A percentile compares a stretch with the other conserved stretches of the same genome.
phyloP scores from a whole-genome alignment of 2,797 vertebrate genomes.

The Sandelia bainsii region DNA sequence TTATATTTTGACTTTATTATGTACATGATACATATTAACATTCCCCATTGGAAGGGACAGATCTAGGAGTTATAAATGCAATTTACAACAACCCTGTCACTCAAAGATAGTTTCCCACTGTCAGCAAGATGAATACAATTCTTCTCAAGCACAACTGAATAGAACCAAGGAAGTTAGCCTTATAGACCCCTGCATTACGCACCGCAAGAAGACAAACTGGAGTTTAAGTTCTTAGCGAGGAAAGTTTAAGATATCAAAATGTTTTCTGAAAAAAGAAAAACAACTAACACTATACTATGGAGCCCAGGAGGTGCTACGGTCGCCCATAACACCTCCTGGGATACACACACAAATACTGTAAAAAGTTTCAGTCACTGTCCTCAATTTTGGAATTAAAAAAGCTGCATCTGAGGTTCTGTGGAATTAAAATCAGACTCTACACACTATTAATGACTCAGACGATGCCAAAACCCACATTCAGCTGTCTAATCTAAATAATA shows the following conservation, averaged over 20 bases:
- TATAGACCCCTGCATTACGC: conserved; percentile 28
- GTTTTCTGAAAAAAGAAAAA: conserved; percentile 16
- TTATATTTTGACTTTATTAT: conserved; percentile 56
- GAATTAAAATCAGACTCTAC: conserved; percentile 54
- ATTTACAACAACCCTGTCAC: conserved; percentile 4
- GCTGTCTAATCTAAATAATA: conserved; percentile 79
- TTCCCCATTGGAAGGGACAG: conserved; percentile 23
- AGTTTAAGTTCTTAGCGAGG: conserved; percentile 53
- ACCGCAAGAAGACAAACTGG: conserved; percentile 51
- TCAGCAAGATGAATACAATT: conserved; percentile 2
- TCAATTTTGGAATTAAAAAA: conserved; percentile 39
- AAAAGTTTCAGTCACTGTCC: conserved; percentile 33
- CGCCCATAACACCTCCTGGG: too few relatives aligned
- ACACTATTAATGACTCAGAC: conserved; percentile 23
- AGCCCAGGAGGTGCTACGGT: not conserved
- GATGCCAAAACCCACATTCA: conserved; percentile 58
- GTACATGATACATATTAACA: conserved; percentile 61
- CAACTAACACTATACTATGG: too few relatives aligned
- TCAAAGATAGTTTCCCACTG: conserved; percentile 14
- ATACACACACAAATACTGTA: conserved; percentile 53
- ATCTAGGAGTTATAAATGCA: conserved; percentile 27
- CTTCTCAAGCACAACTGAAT: conserved; percentile 27
- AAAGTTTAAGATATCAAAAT: conserved; percentile 47
- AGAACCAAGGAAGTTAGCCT: conserved; percentile 13
- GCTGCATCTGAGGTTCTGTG: conserved; percentile 58